Evolutionary conservation across 2,888 invertebrate genomes (phyloP).

Genomic region (Caenorhabditis virilis): DNA sequence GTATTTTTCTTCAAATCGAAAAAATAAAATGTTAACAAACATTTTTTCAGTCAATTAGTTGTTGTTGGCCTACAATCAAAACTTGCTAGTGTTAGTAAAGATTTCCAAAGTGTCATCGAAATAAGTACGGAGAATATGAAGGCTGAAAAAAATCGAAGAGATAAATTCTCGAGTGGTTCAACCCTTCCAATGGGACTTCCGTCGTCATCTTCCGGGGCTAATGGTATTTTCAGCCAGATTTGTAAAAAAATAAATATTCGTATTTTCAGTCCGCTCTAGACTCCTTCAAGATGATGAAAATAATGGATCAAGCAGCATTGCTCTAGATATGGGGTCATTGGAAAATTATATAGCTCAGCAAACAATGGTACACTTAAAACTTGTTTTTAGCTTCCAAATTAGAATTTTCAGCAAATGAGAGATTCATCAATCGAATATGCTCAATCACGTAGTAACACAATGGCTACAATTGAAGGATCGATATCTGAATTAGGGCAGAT

Average conservation of each 20-base stretch:
- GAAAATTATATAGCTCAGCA: slow-evolving; percentile 52
- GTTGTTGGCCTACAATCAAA: slow-evolving; percentile 84
- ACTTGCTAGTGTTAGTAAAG: slow-evolving; percentile 92
- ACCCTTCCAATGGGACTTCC: slow-evolving; percentile 68
- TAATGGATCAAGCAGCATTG: slow-evolving; percentile 76
- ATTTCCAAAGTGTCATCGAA: slow-evolving; percentile 96
- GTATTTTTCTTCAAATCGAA: too few relatives aligned
- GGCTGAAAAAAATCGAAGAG: slow-evolving; percentile 88
- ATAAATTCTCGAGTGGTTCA: slow-evolving; percentile 76
- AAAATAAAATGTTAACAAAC: too few relatives aligned
- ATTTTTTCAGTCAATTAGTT: slow-evolving; percentile 79
- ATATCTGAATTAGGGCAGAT: slow-evolving; percentile 98
- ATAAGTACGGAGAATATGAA: slow-evolving; percentile 95
- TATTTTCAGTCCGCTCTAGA: slow-evolving; percentile 72
- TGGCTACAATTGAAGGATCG: slow-evolving; percentile 98
- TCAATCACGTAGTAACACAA: slow-evolving; percentile 90
- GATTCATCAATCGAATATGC: slow-evolving; percentile 40
- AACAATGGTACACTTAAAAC: too few relatives aligned
- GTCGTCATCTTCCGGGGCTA: slow-evolving; percentile 69
- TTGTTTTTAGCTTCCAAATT: too few relatives aligned
- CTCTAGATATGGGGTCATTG: slow-evolving; percentile 82
- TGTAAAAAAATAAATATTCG: neutral
- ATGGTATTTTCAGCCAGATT: slow-evolving; percentile 57
- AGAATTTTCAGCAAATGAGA: slow-evolving; percentile 5
- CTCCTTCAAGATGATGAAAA: slow-evolving; percentile 71